Evolutionary conservation across 2,797 vertebrate genomes (phyloP).

Genomic region (Iguana delicatissima): DNA sequence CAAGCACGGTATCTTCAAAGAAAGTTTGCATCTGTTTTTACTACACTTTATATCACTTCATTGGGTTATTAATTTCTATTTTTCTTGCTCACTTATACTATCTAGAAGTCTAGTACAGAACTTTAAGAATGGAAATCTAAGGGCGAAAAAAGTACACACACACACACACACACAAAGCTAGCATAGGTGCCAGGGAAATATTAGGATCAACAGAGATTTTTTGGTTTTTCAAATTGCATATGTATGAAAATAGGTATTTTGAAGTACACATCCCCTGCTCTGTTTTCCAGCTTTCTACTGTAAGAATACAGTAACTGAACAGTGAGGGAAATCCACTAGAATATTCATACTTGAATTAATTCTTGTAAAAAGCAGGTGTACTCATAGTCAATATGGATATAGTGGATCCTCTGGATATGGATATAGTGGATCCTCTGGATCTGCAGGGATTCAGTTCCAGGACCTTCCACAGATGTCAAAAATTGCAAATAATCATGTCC

Average conservation of each 20-base stretch:
- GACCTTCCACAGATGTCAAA: no score
- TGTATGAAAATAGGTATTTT: constrained; percentile 44
- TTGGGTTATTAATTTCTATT: constrained; percentile 1
- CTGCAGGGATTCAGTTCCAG: no score
- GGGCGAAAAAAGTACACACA: not conserved
- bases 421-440: no score
- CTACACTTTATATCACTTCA: not conserved
- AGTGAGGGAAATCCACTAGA: not conserved
- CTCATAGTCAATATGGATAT: not conserved
- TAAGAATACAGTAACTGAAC: not conserved
- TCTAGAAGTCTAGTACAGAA: not conserved
- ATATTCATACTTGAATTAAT: not conserved
- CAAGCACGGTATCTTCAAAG: not conserved
- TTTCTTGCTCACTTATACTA: not conserved
- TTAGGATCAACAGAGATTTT: constrained; percentile 2
- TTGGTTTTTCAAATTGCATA: not conserved
- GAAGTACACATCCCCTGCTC: constrained; percentile 3
- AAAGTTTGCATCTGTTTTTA: constrained; percentile 25
- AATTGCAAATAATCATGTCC: no score
- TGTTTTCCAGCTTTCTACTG: constrained; percentile 8
- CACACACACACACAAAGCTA: accelerated
- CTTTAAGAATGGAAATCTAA: constrained; percentile 13
- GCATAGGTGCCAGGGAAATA: constrained; percentile 4
- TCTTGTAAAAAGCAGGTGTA: not conserved
- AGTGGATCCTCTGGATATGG: not conserved